Conservation (phyloP, 1,140 invertebrate species). For the Sweltsa coloradensis region DNA sequence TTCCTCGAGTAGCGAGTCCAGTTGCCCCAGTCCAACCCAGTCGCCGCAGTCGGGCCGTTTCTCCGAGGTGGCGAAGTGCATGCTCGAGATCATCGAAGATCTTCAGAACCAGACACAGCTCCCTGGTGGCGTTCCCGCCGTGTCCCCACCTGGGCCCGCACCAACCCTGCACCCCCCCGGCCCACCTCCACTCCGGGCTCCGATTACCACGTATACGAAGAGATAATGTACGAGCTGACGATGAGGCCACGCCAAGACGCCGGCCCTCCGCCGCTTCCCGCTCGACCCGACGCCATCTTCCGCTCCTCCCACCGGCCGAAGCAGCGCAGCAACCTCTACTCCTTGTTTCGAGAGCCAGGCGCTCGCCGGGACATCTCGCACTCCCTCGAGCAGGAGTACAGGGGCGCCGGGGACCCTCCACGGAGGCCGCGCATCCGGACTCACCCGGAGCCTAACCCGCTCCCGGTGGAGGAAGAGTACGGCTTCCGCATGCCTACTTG, state of each 20-base stretch:
- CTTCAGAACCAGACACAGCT: conserved; percentile 18
- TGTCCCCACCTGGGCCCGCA: not conserved
- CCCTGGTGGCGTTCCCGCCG: conserved; percentile 1
- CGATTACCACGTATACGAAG: conserved; percentile 28
- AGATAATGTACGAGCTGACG: conserved; percentile 24
- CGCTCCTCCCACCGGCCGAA: conserved; percentile 7
- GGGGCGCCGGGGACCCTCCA: too few species aligned
- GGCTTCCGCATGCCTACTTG: too few species aligned
- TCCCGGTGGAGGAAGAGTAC: too few species aligned
- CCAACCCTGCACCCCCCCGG: not conserved
- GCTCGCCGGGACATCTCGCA: conserved; percentile 4
- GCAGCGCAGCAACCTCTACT: conserved; percentile 13
- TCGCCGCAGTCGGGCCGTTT: conserved; percentile 15
- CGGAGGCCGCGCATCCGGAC: too few species aligned
- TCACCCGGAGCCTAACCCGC: too few species aligned
- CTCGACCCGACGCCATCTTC: conserved; percentile 10
- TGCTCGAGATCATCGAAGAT: conserved; percentile 28
- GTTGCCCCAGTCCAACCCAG: conserved; percentile 12
- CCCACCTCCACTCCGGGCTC: conserved; percentile 1
- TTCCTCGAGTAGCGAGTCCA: conserved; percentile 16
- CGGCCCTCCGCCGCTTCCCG: conserved; percentile 11
- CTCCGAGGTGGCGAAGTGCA: conserved; percentile 26
- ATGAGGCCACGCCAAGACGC: conserved; percentile 2
- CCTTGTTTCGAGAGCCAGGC: conserved; percentile 11
- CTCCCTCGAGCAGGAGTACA: conserved; percentile 3